These are phyloP conservation scores for Elephantulus edwardii DNA, from an alignment of 2,113 vertebrate species.

Conservation along the genomic window DNA sequence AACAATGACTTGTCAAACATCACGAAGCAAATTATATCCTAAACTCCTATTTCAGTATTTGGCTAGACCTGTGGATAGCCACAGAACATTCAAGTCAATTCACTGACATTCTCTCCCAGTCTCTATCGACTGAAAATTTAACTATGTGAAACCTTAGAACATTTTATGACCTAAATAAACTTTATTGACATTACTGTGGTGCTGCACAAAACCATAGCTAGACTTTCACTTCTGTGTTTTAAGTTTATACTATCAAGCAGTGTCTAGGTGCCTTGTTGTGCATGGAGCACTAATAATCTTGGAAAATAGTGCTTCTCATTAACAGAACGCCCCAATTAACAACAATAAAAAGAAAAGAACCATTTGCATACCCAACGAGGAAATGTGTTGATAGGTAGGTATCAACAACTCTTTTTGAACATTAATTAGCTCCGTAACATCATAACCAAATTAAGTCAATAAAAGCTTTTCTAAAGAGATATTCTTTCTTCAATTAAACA, in stretches of 20 bases:
- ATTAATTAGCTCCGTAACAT: conserved; percentile 79
- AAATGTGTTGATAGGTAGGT: conserved; percentile 59
- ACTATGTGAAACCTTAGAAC: conserved; percentile 77
- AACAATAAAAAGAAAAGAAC: conserved; percentile 61
- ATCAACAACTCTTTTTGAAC: conserved; percentile 55
- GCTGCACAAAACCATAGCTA: conserved; percentile 81
- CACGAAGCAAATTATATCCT: conserved; percentile 83
- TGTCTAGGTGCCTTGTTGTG: conserved; percentile 70
- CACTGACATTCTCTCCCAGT: conserved; percentile 70
- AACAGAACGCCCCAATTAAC: conserved; percentile 64
- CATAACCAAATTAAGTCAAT: conserved; percentile 82
- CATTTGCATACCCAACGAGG: conserved; percentile 62
- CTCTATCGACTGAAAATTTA: conserved; percentile 77
- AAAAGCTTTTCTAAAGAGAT: conserved; percentile 85
- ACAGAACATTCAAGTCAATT: conserved; percentile 80
- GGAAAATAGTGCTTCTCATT: conserved; percentile 67
- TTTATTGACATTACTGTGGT: conserved; percentile 82
- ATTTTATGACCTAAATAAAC: conserved; percentile 80
- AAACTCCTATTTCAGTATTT: conserved; percentile 83
- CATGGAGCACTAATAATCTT: conserved; percentile 61
- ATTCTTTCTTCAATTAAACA: conserved; percentile 82
- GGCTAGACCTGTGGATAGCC: conserved; percentile 80
- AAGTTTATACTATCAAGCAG: conserved; percentile 74
- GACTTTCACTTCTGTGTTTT: conserved; percentile 79
- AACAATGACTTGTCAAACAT: conserved; percentile 83